These are phyloP conservation scores for Drosophila rubida DNA, from an alignment of 2,888 invertebrate genomes.

Conservation along the genomic window DNA sequence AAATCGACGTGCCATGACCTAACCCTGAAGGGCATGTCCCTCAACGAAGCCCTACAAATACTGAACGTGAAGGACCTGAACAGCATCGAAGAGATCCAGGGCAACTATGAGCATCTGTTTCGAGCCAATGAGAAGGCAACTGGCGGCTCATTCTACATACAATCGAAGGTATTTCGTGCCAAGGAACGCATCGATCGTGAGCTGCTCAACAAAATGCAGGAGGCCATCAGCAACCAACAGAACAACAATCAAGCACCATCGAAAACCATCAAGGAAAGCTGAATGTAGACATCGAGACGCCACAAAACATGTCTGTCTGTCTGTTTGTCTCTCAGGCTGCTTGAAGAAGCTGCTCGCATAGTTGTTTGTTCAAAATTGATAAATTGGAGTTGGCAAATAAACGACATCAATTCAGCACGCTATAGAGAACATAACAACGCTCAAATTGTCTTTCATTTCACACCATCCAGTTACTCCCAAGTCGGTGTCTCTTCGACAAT, in stretches of 20 bases:
- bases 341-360: neutral
- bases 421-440: neutral
- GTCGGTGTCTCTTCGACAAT: too few species aligned
- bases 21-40: slow-evolving; percentile 33
- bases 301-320: neutral
- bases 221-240: neutral
- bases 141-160: slow-evolving; percentile 98
- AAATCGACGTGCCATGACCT: slow-evolving; percentile 85
- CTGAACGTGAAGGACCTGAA: slow-evolving; percentile 90
- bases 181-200: slow-evolving; percentile 95
- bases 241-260: neutral
- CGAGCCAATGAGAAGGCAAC: slow-evolving; percentile 94
- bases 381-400: slow-evolving; percentile 23
- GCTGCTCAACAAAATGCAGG: slow-evolving; percentile 77
- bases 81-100: slow-evolving; percentile 89
- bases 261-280: slow-evolving; percentile 14
- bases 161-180: slow-evolving; percentile 97
- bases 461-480: too few species aligned
- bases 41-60: slow-evolving; percentile 96
- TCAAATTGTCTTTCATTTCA: too few species aligned
- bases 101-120: slow-evolving; percentile 94
- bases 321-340: slow-evolving; percentile 3
- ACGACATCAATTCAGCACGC: neutral
- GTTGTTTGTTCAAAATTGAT: slow-evolving; percentile 13
- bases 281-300: neutral